phyloP scores from a whole-genome alignment of 2,888 invertebrate species.

The Apocheima hispidaria region DNA sequence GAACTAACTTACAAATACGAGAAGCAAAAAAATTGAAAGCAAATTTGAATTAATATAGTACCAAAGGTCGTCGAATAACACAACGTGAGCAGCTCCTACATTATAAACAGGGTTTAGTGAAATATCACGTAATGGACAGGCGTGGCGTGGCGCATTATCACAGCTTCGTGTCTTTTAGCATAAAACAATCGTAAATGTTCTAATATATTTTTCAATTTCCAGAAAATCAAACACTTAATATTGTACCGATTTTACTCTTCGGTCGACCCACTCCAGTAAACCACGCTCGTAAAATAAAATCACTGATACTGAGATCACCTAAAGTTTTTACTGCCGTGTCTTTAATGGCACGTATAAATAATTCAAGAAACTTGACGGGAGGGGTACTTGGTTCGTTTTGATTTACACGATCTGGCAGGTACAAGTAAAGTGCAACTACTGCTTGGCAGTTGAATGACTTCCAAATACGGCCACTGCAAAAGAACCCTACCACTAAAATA shows the following conservation, averaged over 20 bases:
- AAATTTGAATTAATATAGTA: too few species aligned
- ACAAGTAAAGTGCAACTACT: conserved; percentile 27
- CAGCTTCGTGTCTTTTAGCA: background rate
- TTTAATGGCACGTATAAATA: conserved; percentile 49
- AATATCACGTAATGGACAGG: too few species aligned
- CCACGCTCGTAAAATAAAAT: conserved; percentile 50
- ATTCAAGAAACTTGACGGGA: conserved; percentile 46
- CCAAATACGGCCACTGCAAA: too few species aligned
- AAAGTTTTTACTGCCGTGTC: conserved; percentile 49
- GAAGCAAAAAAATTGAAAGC: too few species aligned
- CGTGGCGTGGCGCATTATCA: background rate
- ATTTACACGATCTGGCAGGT: conserved; percentile 30
- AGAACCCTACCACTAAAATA: too few species aligned
- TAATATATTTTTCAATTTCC: background rate
- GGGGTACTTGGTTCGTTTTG: conserved; percentile 32
- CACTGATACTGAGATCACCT: conserved; percentile 48
- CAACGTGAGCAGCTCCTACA: too few species aligned
- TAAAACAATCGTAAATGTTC: background rate
- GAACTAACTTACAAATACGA: too few species aligned
- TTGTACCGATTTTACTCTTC: conserved; percentile 10
- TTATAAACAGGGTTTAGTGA: too few species aligned
- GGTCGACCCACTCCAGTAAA: conserved; percentile 17
- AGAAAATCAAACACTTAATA: conserved; percentile 4
- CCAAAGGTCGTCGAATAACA: too few species aligned
- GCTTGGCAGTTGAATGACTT: background rate